These are phyloP conservation scores for Cirrhinus mrigala DNA, from an alignment of 2,797 vertebrate genomes.

Conservation along the genomic window DNA sequence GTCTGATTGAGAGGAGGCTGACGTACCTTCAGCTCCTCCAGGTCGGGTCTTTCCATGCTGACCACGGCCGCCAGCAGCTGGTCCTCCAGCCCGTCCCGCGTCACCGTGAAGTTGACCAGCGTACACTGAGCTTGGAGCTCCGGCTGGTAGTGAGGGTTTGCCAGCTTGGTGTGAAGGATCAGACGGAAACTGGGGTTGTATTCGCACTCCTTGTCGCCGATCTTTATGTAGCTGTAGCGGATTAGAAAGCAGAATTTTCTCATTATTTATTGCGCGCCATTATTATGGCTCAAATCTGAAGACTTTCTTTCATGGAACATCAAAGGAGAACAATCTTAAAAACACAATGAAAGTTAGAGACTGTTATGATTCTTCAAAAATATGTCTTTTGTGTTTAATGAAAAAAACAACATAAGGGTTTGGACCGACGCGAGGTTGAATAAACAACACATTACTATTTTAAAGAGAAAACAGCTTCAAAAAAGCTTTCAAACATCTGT, in stretches of 20 bases:
- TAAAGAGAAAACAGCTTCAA: background rate
- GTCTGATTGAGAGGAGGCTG: background rate
- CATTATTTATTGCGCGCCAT: background rate
- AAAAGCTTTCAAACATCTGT: background rate
- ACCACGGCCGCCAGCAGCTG: conserved; percentile 93
- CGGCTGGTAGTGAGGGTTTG: conserved; percentile 94
- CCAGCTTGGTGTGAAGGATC: conserved; percentile 94
- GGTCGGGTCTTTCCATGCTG: conserved; percentile 90
- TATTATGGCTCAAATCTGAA: background rate
- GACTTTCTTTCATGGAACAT: background rate
- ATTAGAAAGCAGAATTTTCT: background rate
- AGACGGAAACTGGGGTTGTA: conserved; percentile 89
- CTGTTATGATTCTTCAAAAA: background rate
- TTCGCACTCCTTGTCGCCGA: conserved; percentile 95
- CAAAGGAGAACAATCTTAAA: background rate
- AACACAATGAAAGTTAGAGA: background rate
- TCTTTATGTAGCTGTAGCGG: conserved; percentile 83
- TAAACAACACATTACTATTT: background rate
- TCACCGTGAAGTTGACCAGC: conserved; percentile 95
- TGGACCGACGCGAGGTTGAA: background rate
- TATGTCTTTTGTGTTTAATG: background rate
- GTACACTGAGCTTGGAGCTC: conserved; percentile 98
- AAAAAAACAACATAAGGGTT: no score
- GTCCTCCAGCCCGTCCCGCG: conserved; percentile 90
- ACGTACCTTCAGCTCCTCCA: conserved; percentile 93